A percentile compares a stretch with the other conserved stretches of the same genome.
phyloP scores from a whole-genome alignment of 1,140 invertebrate species.

The Drosophila malerkotliana region DNA sequence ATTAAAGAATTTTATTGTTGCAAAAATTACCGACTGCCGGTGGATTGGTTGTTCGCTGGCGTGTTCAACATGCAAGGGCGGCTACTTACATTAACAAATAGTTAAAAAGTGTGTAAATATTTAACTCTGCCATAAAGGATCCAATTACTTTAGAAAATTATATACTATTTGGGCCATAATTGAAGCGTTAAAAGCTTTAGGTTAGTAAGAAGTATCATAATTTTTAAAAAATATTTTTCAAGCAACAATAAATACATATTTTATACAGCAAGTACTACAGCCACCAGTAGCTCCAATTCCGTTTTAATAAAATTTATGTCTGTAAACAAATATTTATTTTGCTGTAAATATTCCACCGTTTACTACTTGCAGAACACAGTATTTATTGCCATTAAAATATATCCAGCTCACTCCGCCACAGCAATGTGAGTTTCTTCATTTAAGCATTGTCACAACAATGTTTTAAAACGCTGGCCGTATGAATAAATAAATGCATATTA shows the following conservation, averaged over 20 bases:
- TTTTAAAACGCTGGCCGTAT: conserved; percentile 62
- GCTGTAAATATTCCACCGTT: background rate
- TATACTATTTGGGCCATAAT: background rate
- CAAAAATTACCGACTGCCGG: conserved; percentile 23
- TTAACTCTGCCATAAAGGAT: conserved; percentile 1
- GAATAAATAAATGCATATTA: conserved; percentile 77
- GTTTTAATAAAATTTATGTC: background rate
- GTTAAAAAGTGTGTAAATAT: conserved; percentile 30
- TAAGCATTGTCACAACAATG: conserved; percentile 48
- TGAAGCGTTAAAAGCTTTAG: background rate
- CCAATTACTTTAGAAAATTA: background rate
- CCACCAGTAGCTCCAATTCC: background rate
- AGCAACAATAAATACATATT: background rate
- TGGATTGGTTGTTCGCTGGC: conserved; percentile 41
- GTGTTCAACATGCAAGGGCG: conserved; percentile 57
- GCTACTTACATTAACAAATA: conserved; percentile 73
- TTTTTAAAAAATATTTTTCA: background rate
- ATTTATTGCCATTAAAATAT: conserved; percentile 7
- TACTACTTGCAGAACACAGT: background rate
- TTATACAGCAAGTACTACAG: background rate
- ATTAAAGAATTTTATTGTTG: conserved; percentile 73
- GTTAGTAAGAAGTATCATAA: background rate
- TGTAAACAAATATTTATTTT: conserved; percentile 6
- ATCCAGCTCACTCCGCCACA: background rate
- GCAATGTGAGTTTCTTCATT: conserved; percentile 12